Percentiles rank a stretch among this genome's conserved stretches.
phyloP scores from a whole-genome alignment of 2,797 vertebrate species.

The Borostomias antarcticus region DNA sequence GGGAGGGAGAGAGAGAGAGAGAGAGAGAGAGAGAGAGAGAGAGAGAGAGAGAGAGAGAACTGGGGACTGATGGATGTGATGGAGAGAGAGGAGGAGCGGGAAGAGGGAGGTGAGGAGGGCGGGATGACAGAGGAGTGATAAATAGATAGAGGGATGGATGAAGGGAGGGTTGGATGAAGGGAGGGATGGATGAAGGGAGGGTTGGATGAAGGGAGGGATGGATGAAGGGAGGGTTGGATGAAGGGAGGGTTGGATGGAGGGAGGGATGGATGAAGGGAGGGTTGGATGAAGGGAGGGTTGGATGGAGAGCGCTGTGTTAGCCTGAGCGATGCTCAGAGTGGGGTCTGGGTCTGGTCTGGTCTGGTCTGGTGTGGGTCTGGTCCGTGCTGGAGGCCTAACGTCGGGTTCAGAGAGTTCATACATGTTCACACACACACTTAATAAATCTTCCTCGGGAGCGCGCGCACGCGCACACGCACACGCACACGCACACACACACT shows the following conservation, averaged over 20 bases:
- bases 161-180: not conserved
- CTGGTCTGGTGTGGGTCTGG: no score
- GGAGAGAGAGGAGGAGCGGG: not conserved
- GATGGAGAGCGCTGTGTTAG: not conserved
- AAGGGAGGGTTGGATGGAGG: not conserved
- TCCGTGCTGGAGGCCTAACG: no score
- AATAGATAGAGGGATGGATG: not conserved
- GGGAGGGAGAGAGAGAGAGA: not conserved
- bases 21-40: not conserved
- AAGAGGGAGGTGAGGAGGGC: not conserved
- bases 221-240: not conserved
- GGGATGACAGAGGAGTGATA: not conserved
- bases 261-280: not conserved
- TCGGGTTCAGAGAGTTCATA: no score
- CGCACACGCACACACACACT: conserved; percentile 17
- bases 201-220: not conserved
- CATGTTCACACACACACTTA: no score
- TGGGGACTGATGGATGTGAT: no score
- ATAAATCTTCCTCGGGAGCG: not conserved
- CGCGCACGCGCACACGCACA: conserved; percentile 2
- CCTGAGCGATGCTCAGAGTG: no score
- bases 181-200: not conserved
- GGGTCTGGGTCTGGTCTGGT: no score
- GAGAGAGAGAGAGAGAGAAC: not conserved
- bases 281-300: not conserved